A percentile compares a stretch with the other conserved stretches of the same genome.
phyloP scores from a whole-genome alignment of 1,140 invertebrate genomes.

The Sogatella furcifera region DNA sequence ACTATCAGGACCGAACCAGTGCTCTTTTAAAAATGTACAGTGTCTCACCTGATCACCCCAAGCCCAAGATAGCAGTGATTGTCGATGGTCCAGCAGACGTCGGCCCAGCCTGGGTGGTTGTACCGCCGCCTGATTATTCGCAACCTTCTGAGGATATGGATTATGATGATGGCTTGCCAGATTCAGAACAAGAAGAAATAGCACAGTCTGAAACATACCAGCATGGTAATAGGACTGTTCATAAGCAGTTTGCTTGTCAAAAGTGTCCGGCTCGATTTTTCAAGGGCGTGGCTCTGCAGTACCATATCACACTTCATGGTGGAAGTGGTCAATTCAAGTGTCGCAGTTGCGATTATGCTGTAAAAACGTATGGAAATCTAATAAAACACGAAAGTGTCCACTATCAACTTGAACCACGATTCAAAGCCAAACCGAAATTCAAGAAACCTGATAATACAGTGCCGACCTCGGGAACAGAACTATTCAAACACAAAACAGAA shows the following conservation, averaged over 20 bases:
- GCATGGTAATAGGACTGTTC: conserved; percentile 5
- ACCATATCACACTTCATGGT: conserved; percentile 60
- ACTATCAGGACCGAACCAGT: conserved; percentile 70
- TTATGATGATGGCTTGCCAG: background rate
- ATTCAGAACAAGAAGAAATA: background rate
- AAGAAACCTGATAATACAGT: conserved; percentile 30
- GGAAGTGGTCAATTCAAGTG: conserved; percentile 59
- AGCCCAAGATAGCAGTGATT: conserved; percentile 46
- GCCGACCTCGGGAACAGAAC: conserved; percentile 48
- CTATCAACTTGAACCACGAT: conserved; percentile 19
- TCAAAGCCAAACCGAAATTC: conserved; percentile 15
- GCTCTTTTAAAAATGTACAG: conserved; percentile 53
- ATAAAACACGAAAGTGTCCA: conserved; percentile 60
- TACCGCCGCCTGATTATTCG: conserved; percentile 4
- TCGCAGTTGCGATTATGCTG: conserved; percentile 71
- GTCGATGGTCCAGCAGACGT: conserved; percentile 21
- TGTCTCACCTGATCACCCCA: conserved; percentile 45
- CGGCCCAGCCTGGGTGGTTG: conserved; percentile 35
- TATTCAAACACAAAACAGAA: conserved; percentile 48
- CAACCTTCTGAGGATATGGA: background rate
- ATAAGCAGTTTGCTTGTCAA: conserved; percentile 40
- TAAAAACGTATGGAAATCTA: conserved; percentile 64
- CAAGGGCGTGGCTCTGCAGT: conserved; percentile 54
- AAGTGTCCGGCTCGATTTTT: conserved; percentile 59
- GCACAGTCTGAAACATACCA: background rate